These are phyloP conservation scores for Ceratoteleas bidentatus DNA, from an alignment of 1,140 invertebrate genomes.

Conservation along the genomic window DNA sequence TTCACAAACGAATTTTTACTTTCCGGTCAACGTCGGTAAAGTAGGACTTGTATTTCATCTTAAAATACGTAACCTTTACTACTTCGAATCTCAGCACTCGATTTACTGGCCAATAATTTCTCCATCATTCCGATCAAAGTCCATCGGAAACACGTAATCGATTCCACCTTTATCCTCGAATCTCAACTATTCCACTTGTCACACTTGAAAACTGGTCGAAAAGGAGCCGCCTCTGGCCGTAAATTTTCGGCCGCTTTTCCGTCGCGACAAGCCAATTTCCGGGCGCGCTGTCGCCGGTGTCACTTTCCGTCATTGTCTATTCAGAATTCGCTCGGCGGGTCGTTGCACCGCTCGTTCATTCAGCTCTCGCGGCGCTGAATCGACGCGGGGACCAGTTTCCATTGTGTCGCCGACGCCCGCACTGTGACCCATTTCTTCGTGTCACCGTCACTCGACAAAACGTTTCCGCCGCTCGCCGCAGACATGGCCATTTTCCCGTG, in stretches of 20 bases:
- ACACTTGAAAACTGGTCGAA: too few species aligned
- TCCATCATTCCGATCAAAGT: too few species aligned
- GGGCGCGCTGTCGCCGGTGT: constrained; percentile 23
- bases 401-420: constrained; percentile 48
- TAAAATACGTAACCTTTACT: too few species aligned
- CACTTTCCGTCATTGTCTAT: constrained; percentile 62
- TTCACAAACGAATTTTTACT: too few species aligned
- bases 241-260: constrained; percentile 26
- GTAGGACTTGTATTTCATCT: too few species aligned
- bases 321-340: constrained; percentile 60
- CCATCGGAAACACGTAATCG: too few species aligned
- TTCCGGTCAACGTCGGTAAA: too few species aligned
- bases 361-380: constrained; percentile 51
- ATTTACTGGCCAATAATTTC: too few species aligned
- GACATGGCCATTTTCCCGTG: constrained; percentile 1
- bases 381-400: constrained; percentile 59
- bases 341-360: constrained; percentile 63
- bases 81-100: too few species aligned
- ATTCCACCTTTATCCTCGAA: too few species aligned
- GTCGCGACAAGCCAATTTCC: constrained; percentile 13
- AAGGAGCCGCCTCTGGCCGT: neutral
- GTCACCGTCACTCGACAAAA: constrained; percentile 49
- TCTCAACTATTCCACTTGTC: too few species aligned
- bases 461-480: constrained; percentile 15
- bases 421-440: constrained; percentile 69